Base-by-base conservation (phyloP, 2,113 vertebrate species). In the Nipponia nippon region DNA sequence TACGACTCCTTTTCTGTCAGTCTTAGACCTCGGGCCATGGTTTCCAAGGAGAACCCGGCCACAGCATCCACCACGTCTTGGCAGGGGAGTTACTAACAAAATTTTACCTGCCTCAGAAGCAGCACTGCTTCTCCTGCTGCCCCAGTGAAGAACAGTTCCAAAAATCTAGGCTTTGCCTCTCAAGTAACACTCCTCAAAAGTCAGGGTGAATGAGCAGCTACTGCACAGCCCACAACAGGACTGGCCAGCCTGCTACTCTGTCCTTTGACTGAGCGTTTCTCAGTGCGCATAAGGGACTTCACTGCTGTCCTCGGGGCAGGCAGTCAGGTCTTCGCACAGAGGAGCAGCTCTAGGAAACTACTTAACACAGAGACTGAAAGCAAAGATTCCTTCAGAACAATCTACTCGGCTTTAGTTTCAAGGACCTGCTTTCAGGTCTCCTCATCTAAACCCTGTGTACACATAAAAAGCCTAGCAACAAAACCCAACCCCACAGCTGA, bases 1-100 rank as follows among this genome's bases (percentile, higher is more conserved):
- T 46, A 23, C 0, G 3, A 6, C 6, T 76, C 27, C 49, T 72
- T 38, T 49, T 75, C 55, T 70, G n/a, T 55, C 66, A 67, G 36
- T 22, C 65, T 77, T 0, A 34, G 34, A 62, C 32, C 26, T 83
- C 70, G 69, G 62, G 40, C 52, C 23, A 23, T 0, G 0, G 67
- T 30, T 89, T 87, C 36, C 30, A 61, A 78, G 58, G 67, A 66
- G 25, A 82, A 72, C 9, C 30, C 7, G 25, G 16, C 12, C n/a
- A 61, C n/a, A 56, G 44, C 44, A 76, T 4, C 59, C 73, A 92
- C 15, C 50, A 23, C 47, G 34, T 10, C 16, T 32, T 7, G 53
- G 46, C 63, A 73, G 50, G n/a, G 17, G 21, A 72, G 25, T 12
- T 38, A 55, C 25, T 44, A 49, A 20, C 7, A 56, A 89, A 6